Percentiles rank a stretch among this genome's conserved stretches.
Evolutionary conservation across 2,113 vertebrate species (phyloP).

Genomic region (Gobius niger): DNA sequence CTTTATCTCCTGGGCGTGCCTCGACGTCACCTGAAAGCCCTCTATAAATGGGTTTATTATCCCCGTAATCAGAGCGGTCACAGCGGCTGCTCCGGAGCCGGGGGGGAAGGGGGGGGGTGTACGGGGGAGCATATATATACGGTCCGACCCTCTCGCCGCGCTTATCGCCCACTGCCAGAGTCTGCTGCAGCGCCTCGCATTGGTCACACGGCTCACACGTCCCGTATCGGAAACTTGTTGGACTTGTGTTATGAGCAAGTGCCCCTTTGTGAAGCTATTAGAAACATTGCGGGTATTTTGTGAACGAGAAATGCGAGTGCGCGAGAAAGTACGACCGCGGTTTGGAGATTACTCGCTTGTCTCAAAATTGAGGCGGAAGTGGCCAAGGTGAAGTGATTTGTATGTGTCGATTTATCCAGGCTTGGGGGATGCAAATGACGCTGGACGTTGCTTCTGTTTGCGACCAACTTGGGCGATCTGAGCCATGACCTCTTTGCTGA

Average conservation of each 20-base stretch:
- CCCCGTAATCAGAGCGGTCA: conserved; percentile 67
- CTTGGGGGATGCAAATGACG: too few relatives aligned
- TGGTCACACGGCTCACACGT: conserved; percentile 54
- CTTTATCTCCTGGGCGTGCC: conserved; percentile 41
- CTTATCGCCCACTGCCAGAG: conserved; percentile 64
- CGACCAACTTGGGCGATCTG: too few relatives aligned
- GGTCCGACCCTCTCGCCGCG: conserved; percentile 33
- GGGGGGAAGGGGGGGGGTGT: conserved; percentile 40
- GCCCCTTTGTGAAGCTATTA: conserved; percentile 23
- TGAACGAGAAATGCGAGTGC: background rate
- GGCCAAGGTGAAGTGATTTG: too few relatives aligned
- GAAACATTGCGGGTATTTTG: background rate
- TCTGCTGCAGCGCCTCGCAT: conserved; percentile 44
- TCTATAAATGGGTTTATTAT: conserved; percentile 65
- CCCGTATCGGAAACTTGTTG: conserved; percentile 9
- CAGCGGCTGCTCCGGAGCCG: conserved; percentile 46
- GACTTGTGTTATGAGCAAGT: conserved; percentile 16
- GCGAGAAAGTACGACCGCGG: too few relatives aligned
- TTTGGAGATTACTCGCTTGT: too few relatives aligned
- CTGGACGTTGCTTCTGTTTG: too few relatives aligned
- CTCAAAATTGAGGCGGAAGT: too few relatives aligned
- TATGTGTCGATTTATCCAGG: too few relatives aligned
- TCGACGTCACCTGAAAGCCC: conserved; percentile 58
- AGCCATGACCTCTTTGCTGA: too few relatives aligned
- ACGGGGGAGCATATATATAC: conserved; percentile 12